Base-by-base conservation (phyloP, 2,888 invertebrate species). In the Nowickia ferox region DNA sequence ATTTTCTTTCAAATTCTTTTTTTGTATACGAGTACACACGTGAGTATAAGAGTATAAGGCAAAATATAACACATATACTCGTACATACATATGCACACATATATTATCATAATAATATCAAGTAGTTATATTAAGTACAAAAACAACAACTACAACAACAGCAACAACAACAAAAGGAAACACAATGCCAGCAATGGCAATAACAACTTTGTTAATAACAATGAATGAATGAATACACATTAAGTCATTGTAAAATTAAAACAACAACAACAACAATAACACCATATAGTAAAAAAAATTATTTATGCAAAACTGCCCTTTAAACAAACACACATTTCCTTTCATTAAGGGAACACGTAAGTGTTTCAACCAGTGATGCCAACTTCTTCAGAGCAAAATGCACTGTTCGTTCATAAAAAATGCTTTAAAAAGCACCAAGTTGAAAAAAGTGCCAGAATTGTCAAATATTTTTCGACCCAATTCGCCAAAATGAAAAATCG, bases 201-300 rank as follows among this genome's bases (percentile, higher is more conserved):
- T 76, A 57, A 81, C 68, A 85, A 77, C 71, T 77, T 74, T 78
- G 72, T 81, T 85, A 74, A 74, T 81, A 81, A 59, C 69, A 71
- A 74, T 69, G 74, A 48, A 30, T 30, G 30, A 30, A 77, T 69
- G 66, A 51, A 86, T 68, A 87, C 87, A 87, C 89, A 91, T 90
- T 90, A 90, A 91, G 90, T 90, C 90, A 90, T 91, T 90, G 89
- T 88, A 87, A 51, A 84, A 75, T 66, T 46, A 68, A 15, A 66
- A 74, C 30, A 68, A 30, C 17, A 74, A 5, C 68, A 66, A 13
- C 22, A 81, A 44, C 42, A 75, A 57, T 40, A 65, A 42, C 40
- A 57, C 10, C 1, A 40, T 42, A 55, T 42, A 77, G 77, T 65
- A 68, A 77, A 57, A 44, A 71, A 79, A 53, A 89, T 89, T 89